These are phyloP conservation scores for Physeter macrocephalus DNA, from an alignment of 2,113 vertebrate species.

Conservation along the genomic window DNA sequence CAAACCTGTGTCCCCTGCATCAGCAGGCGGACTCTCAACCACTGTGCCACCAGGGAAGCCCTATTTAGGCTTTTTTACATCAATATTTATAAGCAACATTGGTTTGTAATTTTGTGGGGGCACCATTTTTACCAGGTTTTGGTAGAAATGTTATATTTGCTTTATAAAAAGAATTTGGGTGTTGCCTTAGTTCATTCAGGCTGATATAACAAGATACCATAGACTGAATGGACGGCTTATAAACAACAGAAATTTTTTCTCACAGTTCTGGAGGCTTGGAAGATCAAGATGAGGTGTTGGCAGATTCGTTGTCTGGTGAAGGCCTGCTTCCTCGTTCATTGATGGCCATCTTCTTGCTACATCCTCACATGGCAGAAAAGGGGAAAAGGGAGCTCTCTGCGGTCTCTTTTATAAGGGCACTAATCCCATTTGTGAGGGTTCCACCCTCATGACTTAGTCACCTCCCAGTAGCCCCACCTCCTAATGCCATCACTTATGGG, in stretches of 20 bases:
- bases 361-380: neutral
- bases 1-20: no score
- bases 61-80: neutral
- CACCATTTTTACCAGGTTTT: neutral
- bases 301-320: neutral
- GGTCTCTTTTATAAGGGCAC: neutral
- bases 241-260: neutral
- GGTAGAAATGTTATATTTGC: neutral
- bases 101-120: neutral
- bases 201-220: neutral
- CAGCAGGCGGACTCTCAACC: no score
- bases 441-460: neutral
- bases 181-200: neutral
- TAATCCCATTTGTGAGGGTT: neutral
- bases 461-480: neutral
- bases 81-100: neutral
- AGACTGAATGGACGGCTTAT: neutral
- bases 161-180: neutral
- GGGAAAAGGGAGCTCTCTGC: neutral
- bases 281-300: neutral
- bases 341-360: neutral
- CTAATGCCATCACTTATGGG: neutral
- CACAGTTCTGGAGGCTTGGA: neutral
- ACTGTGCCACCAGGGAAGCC: no score
- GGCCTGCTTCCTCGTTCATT: neutral